phyloP scores from a whole-genome alignment of 2,797 vertebrate genomes.

The Echiichthys vipera region DNA sequence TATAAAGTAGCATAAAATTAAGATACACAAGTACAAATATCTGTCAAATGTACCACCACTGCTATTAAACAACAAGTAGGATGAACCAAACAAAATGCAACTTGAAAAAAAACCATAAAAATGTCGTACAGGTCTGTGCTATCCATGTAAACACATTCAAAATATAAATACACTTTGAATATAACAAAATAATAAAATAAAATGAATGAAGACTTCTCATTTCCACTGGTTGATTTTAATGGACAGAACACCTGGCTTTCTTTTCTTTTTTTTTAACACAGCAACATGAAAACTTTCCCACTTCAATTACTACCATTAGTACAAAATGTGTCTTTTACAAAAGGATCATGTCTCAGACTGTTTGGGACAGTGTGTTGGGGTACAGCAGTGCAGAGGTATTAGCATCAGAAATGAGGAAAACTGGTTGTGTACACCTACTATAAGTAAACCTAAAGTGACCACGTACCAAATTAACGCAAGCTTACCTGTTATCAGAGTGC shows the following conservation, averaged over 20 bases:
- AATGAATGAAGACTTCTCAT: not conserved
- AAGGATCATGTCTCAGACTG: constrained; percentile 63
- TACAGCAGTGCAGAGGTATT: constrained; percentile 69
- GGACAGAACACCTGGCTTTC: constrained; percentile 58
- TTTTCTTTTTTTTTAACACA: constrained; percentile 60
- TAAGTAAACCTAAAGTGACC: constrained; percentile 47
- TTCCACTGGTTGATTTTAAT: constrained; percentile 76
- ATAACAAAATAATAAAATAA: not conserved
- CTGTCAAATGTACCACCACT: not conserved
- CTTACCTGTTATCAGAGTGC: constrained; percentile 54
- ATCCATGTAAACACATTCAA: not conserved
- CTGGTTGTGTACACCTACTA: constrained; percentile 41
- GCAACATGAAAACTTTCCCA: constrained; percentile 68
- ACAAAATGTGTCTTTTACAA: constrained; percentile 83
- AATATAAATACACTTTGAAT: not conserved
- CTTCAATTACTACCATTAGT: constrained; percentile 76
- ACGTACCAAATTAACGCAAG: constrained; percentile 29
- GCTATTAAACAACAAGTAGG: not conserved
- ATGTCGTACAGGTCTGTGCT: not conserved
- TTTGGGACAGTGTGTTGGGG: constrained; percentile 47
- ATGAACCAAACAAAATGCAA: not conserved
- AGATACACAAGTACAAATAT: not conserved
- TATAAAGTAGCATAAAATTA: not conserved
- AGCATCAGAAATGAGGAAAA: constrained; percentile 43
- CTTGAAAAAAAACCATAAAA: not conserved